Conservation (phyloP, 1,140 invertebrate genomes). For the Drosophila kurseongensis region DNA sequence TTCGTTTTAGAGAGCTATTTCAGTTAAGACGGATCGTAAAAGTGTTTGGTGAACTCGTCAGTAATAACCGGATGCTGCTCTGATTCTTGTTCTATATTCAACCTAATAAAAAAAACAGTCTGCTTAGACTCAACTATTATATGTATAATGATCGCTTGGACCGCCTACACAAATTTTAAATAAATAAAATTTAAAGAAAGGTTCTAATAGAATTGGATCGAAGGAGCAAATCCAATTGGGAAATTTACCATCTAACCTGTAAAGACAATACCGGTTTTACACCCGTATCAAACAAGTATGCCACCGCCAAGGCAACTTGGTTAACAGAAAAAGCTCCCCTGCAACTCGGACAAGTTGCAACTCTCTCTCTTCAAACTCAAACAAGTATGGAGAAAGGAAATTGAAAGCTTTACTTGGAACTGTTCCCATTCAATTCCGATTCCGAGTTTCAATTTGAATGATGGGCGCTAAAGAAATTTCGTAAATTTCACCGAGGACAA, state of each 20-base stretch:
- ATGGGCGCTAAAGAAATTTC: conserved; percentile 17
- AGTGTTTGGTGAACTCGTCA: too few species aligned
- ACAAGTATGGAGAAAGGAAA: background rate
- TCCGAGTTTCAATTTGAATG: conserved; percentile 16
- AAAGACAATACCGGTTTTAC: conserved; percentile 16
- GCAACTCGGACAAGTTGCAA: conserved; percentile 30
- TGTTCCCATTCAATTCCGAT: conserved; percentile 36
- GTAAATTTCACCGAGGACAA: conserved; percentile 17
- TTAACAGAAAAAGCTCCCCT: conserved; percentile 24
- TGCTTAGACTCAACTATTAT: too few species aligned
- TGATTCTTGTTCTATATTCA: too few species aligned
- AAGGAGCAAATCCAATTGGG: background rate
- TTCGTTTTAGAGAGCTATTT: too few species aligned
- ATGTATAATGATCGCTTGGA: too few species aligned
- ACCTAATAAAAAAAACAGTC: too few species aligned
- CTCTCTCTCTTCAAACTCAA: background rate
- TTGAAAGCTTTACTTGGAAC: conserved; percentile 11
- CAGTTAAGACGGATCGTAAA: too few species aligned
- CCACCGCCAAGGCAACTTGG: background rate
- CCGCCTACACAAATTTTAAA: too few species aligned
- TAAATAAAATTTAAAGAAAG: background rate
- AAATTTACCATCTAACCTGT: conserved; percentile 15
- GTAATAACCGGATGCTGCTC: too few species aligned
- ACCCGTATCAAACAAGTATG: background rate
- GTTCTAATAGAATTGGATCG: background rate